A percentile compares a stretch with the other conserved stretches of the same genome.
Evolutionary conservation across 2,113 vertebrate genomes (phyloP).

Genomic region (Nanorana parkeri): DNA sequence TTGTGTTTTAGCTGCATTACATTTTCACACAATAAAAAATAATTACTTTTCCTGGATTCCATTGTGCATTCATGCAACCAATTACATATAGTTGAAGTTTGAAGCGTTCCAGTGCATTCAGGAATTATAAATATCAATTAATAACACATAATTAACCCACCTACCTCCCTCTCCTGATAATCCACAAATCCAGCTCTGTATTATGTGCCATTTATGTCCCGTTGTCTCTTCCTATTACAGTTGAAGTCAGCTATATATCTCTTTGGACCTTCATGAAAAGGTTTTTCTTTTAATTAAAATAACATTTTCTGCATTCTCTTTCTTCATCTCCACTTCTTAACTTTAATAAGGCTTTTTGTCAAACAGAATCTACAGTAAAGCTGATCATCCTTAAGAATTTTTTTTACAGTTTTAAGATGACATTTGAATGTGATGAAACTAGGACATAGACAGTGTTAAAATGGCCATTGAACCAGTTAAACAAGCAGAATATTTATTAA

Average conservation of each 20-base stretch:
- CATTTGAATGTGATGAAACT: too few relatives aligned
- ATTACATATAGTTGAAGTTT: neutral
- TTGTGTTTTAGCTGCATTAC: neutral
- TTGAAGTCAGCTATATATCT: neutral
- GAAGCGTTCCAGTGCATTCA: neutral
- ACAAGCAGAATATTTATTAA: too few relatives aligned
- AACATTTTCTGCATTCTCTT: neutral
- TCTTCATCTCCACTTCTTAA: neutral
- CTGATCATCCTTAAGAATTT: too few relatives aligned
- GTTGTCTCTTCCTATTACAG: neutral
- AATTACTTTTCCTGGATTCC: neutral
- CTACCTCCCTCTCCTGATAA: neutral
- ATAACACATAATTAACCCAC: neutral
- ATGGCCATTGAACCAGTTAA: too few relatives aligned
- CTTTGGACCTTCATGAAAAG: neutral
- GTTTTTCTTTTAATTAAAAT: neutral
- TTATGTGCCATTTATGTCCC: neutral
- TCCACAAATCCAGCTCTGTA: neutral
- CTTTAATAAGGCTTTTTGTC: neutral
- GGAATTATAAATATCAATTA: neutral
- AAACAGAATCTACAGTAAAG: neutral
- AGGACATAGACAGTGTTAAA: too few relatives aligned
- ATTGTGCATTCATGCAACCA: neutral
- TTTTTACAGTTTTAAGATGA: too few relatives aligned
- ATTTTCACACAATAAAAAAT: neutral